Evolutionary conservation across 30 jellyfish, hydroid and myxozoan species (phyloP).

Genomic region (Hydractinia echinata): DNA sequence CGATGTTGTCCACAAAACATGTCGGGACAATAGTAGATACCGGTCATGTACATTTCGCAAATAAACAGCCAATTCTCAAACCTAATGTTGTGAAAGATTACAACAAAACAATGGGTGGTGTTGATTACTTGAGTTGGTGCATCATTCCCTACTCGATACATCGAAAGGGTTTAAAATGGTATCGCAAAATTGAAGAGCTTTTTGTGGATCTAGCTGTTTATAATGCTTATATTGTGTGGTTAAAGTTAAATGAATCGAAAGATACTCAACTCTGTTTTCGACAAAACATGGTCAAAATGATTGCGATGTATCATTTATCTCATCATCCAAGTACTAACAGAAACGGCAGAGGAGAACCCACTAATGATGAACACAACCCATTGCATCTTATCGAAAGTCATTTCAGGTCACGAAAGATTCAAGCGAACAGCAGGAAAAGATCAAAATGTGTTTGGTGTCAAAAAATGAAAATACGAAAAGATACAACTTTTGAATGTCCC

Average conservation of each 20-base stretch:
- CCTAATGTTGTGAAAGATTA: conserved; percentile 10
- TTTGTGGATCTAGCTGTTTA: conserved; percentile 20
- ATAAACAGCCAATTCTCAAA: conserved; percentile 6
- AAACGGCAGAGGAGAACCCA: conserved; percentile 1
- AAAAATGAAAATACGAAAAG: not conserved
- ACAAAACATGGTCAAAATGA: not conserved
- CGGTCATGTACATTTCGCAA: conserved; percentile 7
- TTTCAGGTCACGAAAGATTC: too few relatives aligned
- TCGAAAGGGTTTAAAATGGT: conserved; percentile 25
- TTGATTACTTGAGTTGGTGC: conserved; percentile 18
- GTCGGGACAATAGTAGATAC: not conserved
- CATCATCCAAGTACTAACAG: not conserved
- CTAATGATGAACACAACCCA: too few relatives aligned
- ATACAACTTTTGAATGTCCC: conserved; percentile 3
- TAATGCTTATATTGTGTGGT: conserved; percentile 26
- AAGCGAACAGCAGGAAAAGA: not conserved
- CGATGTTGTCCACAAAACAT: conserved; percentile 27
- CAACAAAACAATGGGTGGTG: conserved; percentile 32
- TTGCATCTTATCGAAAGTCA: too few relatives aligned
- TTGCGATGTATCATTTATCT: not conserved
- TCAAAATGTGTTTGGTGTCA: not conserved
- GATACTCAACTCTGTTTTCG: not conserved
- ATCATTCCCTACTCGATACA: conserved; percentile 20
- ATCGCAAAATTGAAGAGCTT: conserved; percentile 10
- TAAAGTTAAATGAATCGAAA: too few relatives aligned